Evolutionary conservation across 2,113 vertebrate species (phyloP).

Genomic region (Proteles cristata): DNA sequence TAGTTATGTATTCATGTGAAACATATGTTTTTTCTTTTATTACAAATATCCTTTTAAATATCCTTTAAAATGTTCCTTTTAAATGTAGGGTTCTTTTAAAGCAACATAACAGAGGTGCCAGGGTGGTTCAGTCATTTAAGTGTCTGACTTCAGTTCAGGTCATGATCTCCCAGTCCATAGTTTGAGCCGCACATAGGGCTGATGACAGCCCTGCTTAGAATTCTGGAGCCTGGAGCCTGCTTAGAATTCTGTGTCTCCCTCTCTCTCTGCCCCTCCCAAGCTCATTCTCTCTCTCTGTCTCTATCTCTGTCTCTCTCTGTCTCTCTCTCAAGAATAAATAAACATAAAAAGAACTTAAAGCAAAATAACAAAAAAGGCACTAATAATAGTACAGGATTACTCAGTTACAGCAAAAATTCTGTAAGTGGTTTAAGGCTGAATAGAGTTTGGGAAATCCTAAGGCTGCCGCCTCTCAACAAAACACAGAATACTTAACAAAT

Average conservation of each 20-base stretch:
- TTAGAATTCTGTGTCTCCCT: no score
- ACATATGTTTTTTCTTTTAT: neutral
- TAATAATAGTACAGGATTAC: neutral
- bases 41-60: neutral
- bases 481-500: neutral
- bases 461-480: neutral
- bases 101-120: neutral
- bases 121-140: no score
- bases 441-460: neutral
- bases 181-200: no score
- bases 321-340: no score
- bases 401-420: neutral
- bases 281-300: no score
- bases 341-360: neutral
- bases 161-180: no score
- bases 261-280: no score
- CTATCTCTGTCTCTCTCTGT: no score
- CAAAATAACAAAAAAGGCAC: neutral
- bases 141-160: no score
- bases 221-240: no score
- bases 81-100: constrained; percentile 1
- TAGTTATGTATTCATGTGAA: neutral
- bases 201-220: no score
- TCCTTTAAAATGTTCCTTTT: neutral
- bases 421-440: constrained; percentile 25